Evolutionary conservation across 1,140 invertebrate genomes (phyloP), one percentile per base, ranked within the genome.

Genomic region (Planococcus citri): DNA sequence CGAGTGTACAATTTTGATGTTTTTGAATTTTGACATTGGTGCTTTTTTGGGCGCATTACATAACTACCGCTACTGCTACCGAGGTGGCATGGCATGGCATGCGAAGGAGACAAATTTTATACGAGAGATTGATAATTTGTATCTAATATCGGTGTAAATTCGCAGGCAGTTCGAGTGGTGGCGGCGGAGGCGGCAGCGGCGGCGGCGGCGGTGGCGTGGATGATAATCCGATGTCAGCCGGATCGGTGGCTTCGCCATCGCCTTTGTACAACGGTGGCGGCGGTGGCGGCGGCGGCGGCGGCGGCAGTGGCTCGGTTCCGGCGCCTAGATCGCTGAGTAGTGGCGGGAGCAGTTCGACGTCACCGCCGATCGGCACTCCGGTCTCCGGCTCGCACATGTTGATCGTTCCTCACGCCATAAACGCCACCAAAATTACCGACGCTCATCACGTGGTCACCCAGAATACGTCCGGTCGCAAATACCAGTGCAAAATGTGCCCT

Each of bases 401-500:
- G 73, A 91, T 95, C 69, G 92, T 95, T 24, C 93, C 93, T 1
- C 93, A 96, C 77, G 92, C 92, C 41, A 86, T 95, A 72, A 92
- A 92, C 78, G 91, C 88, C 68, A 84, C 84, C 29, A 78, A 79
- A 70, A 74, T 76, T 69, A 74, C 74, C 2, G 79, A 79, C 21
- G 79, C 81, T 73, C 85, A 86, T 74, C 85, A 84, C 25, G 82
- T 71, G 80, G 81, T 74, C 78, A 80, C 21, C 78, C 82, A 73
- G 79, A 83, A 74, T 78, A 70, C 79, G 73, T 68, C 83, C 80
- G 72, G 83, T 79, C 29, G 88, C 79, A 95, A 95, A 78, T 97
- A 97, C 82, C 92, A 95, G 79, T 97, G 94, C 86, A 97, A 97
- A 82, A 97, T 97, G 94, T 97, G 94, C 80, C 94, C 94, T 73